Evolutionary conservation across 2,888 invertebrate species (phyloP).

Genomic region (Isotomurus palustris): DNA sequence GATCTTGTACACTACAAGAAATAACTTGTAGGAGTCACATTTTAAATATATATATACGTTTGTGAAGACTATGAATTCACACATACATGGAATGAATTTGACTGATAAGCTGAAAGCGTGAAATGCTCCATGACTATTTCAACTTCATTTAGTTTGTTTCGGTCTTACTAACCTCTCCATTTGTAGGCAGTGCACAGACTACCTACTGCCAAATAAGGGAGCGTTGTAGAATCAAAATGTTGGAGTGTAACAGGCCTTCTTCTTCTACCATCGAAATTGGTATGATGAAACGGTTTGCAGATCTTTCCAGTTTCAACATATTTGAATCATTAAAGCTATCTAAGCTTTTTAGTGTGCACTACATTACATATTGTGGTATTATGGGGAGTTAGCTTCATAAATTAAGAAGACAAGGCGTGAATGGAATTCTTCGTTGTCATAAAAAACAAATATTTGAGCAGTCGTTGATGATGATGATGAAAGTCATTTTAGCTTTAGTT

Average conservation of each 20-base stretch:
- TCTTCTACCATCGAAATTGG: background rate
- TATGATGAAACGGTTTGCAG: background rate
- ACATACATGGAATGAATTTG: too few relatives aligned
- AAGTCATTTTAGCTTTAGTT: too few relatives aligned
- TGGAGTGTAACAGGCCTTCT: too few relatives aligned
- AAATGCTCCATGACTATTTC: slow-evolving; percentile 25
- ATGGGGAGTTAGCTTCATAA: background rate
- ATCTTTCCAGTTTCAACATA: background rate
- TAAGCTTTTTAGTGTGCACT: background rate
- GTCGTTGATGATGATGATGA: too few relatives aligned
- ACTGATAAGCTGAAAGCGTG: slow-evolving; percentile 22
- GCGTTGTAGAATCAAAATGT: too few relatives aligned
- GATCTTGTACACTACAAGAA: too few relatives aligned
- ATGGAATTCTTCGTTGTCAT: background rate
- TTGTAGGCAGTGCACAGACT: too few relatives aligned
- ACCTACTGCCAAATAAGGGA: too few relatives aligned
- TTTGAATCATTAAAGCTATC: background rate
- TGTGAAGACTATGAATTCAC: too few relatives aligned
- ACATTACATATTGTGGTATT: background rate
- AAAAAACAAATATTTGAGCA: too few relatives aligned
- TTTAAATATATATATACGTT: too few relatives aligned
- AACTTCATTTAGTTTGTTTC: slow-evolving; percentile 14
- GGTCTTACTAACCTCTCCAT: background rate
- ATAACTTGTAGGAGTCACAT: too few relatives aligned
- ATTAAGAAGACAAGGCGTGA: background rate